phyloP scores from a whole-genome alignment of 2,888 invertebrate genomes.

The Rhaphigaster nebulosa region DNA sequence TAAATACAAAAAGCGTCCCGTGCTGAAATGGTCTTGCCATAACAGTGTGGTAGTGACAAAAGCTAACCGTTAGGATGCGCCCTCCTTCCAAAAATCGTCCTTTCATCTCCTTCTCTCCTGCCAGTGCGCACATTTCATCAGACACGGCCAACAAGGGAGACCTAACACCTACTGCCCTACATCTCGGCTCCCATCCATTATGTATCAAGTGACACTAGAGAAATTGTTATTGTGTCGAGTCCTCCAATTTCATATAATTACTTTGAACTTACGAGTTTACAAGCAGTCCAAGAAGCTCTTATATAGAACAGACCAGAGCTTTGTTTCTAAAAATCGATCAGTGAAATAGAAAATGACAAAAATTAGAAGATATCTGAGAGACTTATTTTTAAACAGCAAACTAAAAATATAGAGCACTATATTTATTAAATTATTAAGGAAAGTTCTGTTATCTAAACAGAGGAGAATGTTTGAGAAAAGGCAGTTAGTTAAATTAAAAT shows the following conservation, averaged over 20 bases:
- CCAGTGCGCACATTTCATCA: conserved; percentile 12
- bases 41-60: neutral
- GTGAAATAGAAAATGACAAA: no score
- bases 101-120: neutral
- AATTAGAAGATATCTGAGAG: no score
- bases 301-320: no score
- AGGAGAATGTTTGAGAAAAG: no score
- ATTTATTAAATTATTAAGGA: no score
- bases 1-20: neutral
- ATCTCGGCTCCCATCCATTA: neutral
- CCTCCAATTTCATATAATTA: neutral
- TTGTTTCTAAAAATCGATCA: no score
- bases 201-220: neutral
- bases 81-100: conserved; percentile 16
- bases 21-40: neutral
- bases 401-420: no score
- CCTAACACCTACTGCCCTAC: neutral
- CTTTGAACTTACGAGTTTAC: no score
- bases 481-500: no score
- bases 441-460: no score
- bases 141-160: conserved; percentile 3
- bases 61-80: conserved; percentile 18
- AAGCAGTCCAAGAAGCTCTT: no score
- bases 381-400: no score
- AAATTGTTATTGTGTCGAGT: neutral